Percentiles rank a stretch among this genome's conserved stretches.
These are phyloP conservation scores for Vulpes vulpes DNA, from an alignment of 2,113 vertebrate genomes.

Conservation along the genomic window DNA sequence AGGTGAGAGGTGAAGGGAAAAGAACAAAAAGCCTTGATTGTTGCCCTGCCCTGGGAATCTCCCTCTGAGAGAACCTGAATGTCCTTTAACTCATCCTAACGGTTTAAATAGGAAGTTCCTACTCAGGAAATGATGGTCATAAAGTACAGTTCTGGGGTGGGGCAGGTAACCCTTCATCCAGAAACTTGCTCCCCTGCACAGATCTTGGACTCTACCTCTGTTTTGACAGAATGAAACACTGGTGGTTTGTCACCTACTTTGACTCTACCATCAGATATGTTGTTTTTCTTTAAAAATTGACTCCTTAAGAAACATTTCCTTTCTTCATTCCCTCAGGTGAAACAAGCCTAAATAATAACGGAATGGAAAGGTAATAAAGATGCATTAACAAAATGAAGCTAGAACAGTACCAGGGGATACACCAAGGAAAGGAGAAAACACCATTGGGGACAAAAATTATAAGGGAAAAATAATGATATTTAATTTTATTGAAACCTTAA, in stretches of 20 bases:
- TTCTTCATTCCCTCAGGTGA: not conserved
- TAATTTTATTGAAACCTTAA: not conserved
- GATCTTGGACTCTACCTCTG: too few relatives aligned
- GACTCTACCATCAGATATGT: not conserved
- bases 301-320: not conserved
- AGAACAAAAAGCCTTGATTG: not conserved
- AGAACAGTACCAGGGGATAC: not conserved
- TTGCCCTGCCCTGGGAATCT: not conserved
- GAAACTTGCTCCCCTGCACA: not conserved
- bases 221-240: not conserved
- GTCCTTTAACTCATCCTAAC: not conserved
- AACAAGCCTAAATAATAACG: not conserved
- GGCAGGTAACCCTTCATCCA: not conserved
- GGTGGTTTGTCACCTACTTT: not conserved
- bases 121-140: not conserved
- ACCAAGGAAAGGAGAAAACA: not conserved
- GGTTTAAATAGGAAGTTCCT: constrained; percentile 17
- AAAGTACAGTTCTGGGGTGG: not conserved
- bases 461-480: not conserved
- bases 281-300: not conserved
- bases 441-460: not conserved
- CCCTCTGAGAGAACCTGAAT: not conserved
- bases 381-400: not conserved
- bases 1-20: not conserved
- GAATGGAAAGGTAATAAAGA: not conserved